Conservation (phyloP, 2,888 invertebrate species). For the Priocnemis perturbator region DNA sequence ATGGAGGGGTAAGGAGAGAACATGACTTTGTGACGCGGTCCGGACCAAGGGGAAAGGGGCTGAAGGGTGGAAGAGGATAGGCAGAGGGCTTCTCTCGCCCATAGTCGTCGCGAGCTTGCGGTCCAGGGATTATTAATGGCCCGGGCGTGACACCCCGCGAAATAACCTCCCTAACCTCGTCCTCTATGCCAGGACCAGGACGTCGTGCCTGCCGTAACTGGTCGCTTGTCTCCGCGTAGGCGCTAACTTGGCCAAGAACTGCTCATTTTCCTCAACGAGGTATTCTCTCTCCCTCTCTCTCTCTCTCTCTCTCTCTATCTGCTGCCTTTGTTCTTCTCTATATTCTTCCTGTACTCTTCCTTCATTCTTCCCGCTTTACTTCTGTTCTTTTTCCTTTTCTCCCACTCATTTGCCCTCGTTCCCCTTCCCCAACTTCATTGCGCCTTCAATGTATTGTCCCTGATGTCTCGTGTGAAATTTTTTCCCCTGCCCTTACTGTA, state of each 20-base stretch:
- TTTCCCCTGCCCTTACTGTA: too few relatives aligned
- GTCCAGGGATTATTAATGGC: slow-evolving; percentile 69
- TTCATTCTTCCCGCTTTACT: neutral
- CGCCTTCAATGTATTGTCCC: too few relatives aligned
- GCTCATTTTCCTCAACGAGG: slow-evolving; percentile 58
- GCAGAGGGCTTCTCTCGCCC: slow-evolving; percentile 19
- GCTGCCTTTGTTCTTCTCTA: slow-evolving; percentile 3
- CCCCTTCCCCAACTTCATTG: neutral
- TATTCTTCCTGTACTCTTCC: slow-evolving; percentile 6
- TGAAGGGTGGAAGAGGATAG: slow-evolving; percentile 18
- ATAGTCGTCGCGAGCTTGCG: slow-evolving; percentile 52
- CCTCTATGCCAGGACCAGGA: slow-evolving; percentile 35
- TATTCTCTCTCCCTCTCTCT: slow-evolving; percentile 7
- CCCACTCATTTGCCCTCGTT: too few relatives aligned
- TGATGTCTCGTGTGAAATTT: neutral
- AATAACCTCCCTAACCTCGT: slow-evolving; percentile 64
- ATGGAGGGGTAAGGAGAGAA: slow-evolving; percentile 20
- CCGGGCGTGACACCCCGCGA: slow-evolving; percentile 69
- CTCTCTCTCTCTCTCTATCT: slow-evolving; percentile 12
- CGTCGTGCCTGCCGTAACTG: slow-evolving; percentile 21
- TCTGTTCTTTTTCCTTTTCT: neutral
- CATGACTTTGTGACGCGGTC: slow-evolving; percentile 22
- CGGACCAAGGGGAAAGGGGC: neutral
- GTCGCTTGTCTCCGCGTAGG: slow-evolving; percentile 58
- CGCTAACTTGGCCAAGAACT: slow-evolving; percentile 66